These are phyloP conservation scores for Acromyrmex echinatior DNA, from an alignment of 1,140 invertebrate genomes.

Conservation along the genomic window DNA sequence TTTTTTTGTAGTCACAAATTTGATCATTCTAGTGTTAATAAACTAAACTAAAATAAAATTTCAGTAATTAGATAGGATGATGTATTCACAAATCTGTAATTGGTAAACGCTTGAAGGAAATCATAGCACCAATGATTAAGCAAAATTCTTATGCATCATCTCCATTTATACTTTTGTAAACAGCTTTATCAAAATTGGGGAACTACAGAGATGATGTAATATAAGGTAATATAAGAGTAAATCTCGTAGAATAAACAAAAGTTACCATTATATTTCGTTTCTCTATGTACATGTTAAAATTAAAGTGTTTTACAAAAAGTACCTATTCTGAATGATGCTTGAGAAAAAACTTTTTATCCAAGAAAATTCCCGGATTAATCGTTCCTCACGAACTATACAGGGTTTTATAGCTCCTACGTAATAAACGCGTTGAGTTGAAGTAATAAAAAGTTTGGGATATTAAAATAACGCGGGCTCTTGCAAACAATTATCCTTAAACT, in stretches of 20 bases:
- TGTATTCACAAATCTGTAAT: conserved; percentile 5
- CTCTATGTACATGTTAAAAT: neutral
- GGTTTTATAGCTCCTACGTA: conserved; percentile 5
- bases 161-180: neutral
- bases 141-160: neutral
- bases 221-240: neutral
- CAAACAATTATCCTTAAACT: conserved; percentile 22
- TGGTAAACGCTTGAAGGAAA: conserved; percentile 3
- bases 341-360: neutral
- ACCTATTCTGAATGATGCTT: neutral
- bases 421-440: neutral
- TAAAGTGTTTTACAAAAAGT: conserved; percentile 11
- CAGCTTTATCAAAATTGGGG: conserved; percentile 16
- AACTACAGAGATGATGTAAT: neutral
- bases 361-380: conserved; percentile 24
- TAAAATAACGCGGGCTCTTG: neutral
- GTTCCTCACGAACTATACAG: neutral
- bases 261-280: neutral
- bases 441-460: conserved; percentile 32
- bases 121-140: conserved; percentile 5
- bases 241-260: neutral
- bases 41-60: neutral
- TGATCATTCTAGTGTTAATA: neutral
- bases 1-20: neutral
- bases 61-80: conserved; percentile 23